Evolutionary conservation across 2,888 invertebrate genomes (phyloP).

Genomic region (Phengaris arion): DNA sequence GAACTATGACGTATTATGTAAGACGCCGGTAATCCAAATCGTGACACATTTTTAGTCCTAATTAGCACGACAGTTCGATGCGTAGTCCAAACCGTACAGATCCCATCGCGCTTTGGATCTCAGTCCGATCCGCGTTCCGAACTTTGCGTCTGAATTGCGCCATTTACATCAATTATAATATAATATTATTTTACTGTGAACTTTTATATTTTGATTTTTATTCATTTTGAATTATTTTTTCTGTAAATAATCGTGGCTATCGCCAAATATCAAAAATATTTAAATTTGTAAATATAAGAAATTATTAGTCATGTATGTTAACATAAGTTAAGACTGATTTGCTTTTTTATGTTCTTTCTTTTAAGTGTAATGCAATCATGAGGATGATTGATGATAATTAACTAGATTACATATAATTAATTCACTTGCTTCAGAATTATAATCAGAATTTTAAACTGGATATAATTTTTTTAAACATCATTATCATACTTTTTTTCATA

Average conservation of each 20-base stretch:
- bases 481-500: slow-evolving; percentile 40
- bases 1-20: too few relatives aligned
- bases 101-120: too few relatives aligned
- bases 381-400: background rate
- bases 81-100: too few relatives aligned
- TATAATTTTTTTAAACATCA: background rate
- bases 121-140: too few relatives aligned
- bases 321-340: slow-evolving; percentile 76
- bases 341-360: slow-evolving; percentile 48
- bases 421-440: background rate
- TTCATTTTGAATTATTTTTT: slow-evolving; percentile 34
- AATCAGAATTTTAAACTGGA: background rate
- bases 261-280: slow-evolving; percentile 46
- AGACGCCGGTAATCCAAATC: too few relatives aligned
- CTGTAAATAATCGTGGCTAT: slow-evolving; percentile 45
- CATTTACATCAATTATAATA: slow-evolving; percentile 2
- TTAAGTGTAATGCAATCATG: slow-evolving; percentile 36
- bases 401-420: background rate
- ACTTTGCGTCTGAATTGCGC: background rate
- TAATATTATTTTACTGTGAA: slow-evolving; percentile 5
- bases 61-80: too few relatives aligned
- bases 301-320: slow-evolving; percentile 59
- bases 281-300: slow-evolving; percentile 58
- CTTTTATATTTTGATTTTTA: slow-evolving; percentile 27
- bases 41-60: too few relatives aligned